These are phyloP conservation scores for Arion vulgaris DNA, from an alignment of 1,140 invertebrate genomes.

Conservation along the genomic window DNA sequence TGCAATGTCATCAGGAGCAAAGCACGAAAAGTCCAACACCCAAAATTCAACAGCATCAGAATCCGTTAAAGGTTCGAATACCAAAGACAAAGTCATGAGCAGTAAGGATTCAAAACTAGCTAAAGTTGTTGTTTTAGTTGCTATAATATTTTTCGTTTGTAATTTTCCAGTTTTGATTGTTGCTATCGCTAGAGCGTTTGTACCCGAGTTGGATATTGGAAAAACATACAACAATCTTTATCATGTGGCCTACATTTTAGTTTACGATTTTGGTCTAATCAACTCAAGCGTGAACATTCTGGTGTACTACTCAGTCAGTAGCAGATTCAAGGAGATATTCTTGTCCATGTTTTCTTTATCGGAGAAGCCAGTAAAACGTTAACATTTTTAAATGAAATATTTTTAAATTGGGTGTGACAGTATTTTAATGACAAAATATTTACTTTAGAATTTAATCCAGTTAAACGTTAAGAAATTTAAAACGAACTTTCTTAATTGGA, in stretches of 20 bases:
- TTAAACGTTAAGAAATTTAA: too few species aligned
- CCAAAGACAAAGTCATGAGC: neutral
- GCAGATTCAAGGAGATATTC: constrained; percentile 1
- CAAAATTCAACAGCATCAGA: neutral
- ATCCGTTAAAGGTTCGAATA: too few species aligned
- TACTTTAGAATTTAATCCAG: too few species aligned
- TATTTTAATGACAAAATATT: too few species aligned
- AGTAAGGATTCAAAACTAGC: constrained; percentile 16
- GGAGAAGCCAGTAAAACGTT: too few species aligned
- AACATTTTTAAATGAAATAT: too few species aligned
- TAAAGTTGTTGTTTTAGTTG: constrained; percentile 22
- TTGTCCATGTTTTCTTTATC: neutral
- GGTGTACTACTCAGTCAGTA: constrained; percentile 5
- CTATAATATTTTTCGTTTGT: constrained; percentile 12
- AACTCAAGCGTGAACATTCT: constrained; percentile 26
- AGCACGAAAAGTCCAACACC: neutral
- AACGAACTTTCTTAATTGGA: too few species aligned
- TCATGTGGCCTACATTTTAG: neutral
- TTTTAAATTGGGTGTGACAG: too few species aligned
- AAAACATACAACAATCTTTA: constrained; percentile 25
- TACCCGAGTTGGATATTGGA: constrained; percentile 18
- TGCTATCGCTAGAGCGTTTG: neutral
- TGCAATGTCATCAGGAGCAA: neutral
- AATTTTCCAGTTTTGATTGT: constrained; percentile 17
- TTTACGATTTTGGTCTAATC: constrained; percentile 22